Conservation (phyloP, 1,140 invertebrate species). For the Polypedilum vanderplanki region DNA sequence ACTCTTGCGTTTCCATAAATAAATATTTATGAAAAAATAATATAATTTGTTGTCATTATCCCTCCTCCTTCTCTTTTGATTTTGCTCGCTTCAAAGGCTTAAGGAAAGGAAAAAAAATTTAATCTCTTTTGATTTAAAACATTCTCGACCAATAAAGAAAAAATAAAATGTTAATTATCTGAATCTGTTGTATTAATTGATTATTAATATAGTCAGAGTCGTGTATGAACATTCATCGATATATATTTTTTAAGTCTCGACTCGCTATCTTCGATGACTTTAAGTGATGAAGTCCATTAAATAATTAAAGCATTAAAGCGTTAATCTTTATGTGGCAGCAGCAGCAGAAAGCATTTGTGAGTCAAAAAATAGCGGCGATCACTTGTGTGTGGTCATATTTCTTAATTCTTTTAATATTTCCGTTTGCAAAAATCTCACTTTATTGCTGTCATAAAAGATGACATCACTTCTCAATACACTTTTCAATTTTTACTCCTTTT, state of each 20-base stretch:
- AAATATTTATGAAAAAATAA: conserved; percentile 28
- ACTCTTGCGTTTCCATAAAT: conserved; percentile 22
- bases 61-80: neutral
- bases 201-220: conserved; percentile 4
- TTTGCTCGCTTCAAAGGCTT: neutral
- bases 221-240: neutral
- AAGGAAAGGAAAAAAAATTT: neutral
- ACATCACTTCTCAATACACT: conserved; percentile 9
- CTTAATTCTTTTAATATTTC: conserved; percentile 21
- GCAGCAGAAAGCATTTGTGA: too few relatives aligned
- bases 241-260: neutral
- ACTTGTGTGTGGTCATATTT: conserved; percentile 17
- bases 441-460: neutral
- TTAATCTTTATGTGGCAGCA: conserved; percentile 16
- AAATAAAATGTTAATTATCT: conserved; percentile 21
- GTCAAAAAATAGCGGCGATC: neutral
- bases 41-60: conserved; percentile 28
- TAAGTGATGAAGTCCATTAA: conserved; percentile 28
- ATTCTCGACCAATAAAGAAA: neutral
- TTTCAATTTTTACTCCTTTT: neutral
- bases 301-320: conserved; percentile 28
- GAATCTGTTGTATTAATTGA: conserved; percentile 8
- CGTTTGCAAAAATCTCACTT: conserved; percentile 14
- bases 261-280: neutral
- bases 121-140: conserved; percentile 26